Base-by-base conservation (phyloP, 2,797 vertebrate species). In the Liasis olivaceus region DNA sequence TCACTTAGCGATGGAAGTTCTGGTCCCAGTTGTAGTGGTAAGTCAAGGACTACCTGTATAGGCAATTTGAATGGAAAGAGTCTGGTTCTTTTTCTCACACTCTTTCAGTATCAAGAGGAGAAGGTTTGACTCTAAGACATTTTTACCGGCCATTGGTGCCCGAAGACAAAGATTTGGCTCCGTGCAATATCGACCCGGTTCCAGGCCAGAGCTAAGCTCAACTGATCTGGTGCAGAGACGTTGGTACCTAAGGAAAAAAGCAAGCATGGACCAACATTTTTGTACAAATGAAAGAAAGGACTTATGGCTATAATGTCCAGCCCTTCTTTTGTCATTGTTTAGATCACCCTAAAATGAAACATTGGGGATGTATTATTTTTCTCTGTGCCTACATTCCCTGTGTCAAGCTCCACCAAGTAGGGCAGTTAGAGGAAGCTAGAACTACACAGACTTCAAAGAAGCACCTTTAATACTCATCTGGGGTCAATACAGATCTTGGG, bases 111-210 rank as follows among this genome's bases (percentile, higher is more conserved):
- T 9, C 72, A 81, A 81, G 72, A 47, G 20, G 72, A 24, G 20
- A 20, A 47, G 12, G 36, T 47, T 81, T 24, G 72, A 47, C 89
- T 85, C 47, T 3, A 6, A 13, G 42, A 87, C 94, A 96, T 96
- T 97, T 11, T 99, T 97, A 99, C 99, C 95, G 99, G 99, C 98
- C 99, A 98, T 95, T 99, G 99, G 95, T 99, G 99, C 91, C 99
- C 99, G 0, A 99, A 99, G 89, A 99, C 98, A 96, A 99, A 99
- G 96, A 99, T 99, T 94, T 99, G 99, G 96, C 99, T 99, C 85
- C 99, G 98, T 90, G 99, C 99, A 64, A 99, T 99, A 91, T 99
- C 99, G 89, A 99, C 99, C 63, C 99, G 98, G 96, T 99, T 99
- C 99, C 99, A 99, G 93, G 99, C 99, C 97, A 99, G 97, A 87